Evolutionary conservation across 1,140 invertebrate genomes (phyloP).

Genomic region (Asobara japonica): DNA sequence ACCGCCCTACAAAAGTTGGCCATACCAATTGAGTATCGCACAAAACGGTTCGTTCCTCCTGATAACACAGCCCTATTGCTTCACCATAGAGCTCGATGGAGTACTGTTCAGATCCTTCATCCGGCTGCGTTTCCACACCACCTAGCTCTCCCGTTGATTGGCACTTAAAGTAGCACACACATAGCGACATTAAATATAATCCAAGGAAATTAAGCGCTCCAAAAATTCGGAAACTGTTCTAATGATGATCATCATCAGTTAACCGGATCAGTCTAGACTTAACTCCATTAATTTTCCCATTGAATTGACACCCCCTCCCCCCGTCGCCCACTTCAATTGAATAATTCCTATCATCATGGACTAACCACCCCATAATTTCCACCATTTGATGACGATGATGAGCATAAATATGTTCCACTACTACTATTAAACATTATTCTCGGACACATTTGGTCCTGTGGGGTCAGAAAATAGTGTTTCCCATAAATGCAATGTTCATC

Average conservation of each 20-base stretch:
- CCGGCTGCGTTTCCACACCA: too few relatives aligned
- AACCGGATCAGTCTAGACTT: too few relatives aligned
- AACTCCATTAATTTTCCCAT: too few relatives aligned
- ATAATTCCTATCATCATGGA: background rate
- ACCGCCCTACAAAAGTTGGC: constrained; percentile 42
- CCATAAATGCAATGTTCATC: constrained; percentile 55
- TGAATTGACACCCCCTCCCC: too few relatives aligned
- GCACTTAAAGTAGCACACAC: too few relatives aligned
- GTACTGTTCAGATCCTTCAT: too few relatives aligned
- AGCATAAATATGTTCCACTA: background rate
- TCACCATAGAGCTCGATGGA: background rate
- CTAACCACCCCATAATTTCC: background rate
- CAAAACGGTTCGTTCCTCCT: background rate
- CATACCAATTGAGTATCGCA: constrained; percentile 56
- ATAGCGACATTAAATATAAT: too few relatives aligned
- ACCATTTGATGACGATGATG: background rate
- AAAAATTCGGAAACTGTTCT: too few relatives aligned
- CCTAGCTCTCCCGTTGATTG: too few relatives aligned
- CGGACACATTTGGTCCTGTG: background rate
- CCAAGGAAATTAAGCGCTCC: too few relatives aligned
- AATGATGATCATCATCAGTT: too few relatives aligned
- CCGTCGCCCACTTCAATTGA: too few relatives aligned
- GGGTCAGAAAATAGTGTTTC: constrained; percentile 7
- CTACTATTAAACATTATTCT: background rate
- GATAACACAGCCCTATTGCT: background rate